Evolutionary conservation across 2,888 invertebrate genomes (phyloP).

Genomic region (Drosophila fulvimacula): DNA sequence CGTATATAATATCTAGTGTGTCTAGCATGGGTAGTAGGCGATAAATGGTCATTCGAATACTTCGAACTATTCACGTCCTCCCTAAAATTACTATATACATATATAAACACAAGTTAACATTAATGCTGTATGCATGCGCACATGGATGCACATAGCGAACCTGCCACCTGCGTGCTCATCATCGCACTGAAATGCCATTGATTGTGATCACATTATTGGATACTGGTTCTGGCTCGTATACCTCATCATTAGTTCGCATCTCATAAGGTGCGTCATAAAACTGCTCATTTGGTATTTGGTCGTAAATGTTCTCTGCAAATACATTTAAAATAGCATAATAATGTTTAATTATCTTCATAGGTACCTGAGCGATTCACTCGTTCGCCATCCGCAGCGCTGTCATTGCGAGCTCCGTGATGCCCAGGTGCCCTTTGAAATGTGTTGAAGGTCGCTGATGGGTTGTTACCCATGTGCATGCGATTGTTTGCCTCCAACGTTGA

Average conservation of each 20-base stretch:
- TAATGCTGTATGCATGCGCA: slow-evolving; percentile 12
- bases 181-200: slow-evolving; percentile 94
- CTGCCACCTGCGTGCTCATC: slow-evolving; percentile 27
- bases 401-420: slow-evolving; percentile 31
- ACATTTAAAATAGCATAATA: not conserved
- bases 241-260: slow-evolving; percentile 86
- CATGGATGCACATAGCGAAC: not conserved
- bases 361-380: slow-evolving; percentile 60
- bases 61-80: slow-evolving; percentile 32
- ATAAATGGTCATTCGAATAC: slow-evolving; percentile 17
- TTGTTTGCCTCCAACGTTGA: slow-evolving; percentile 90
- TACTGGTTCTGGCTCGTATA: slow-evolving; percentile 86
- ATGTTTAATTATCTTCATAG: not conserved
- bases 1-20: slow-evolving; percentile 10
- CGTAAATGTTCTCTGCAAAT: slow-evolving; percentile 86
- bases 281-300: slow-evolving; percentile 89
- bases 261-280: slow-evolving; percentile 92
- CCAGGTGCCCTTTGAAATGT: slow-evolving; percentile 80
- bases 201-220: slow-evolving; percentile 89
- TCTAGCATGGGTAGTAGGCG: slow-evolving; percentile 6
- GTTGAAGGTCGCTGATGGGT: slow-evolving; percentile 84
- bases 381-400: slow-evolving; percentile 28
- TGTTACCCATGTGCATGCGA: slow-evolving; percentile 80
- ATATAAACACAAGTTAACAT: slow-evolving; percentile 53
- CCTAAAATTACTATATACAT: slow-evolving; percentile 53